These are phyloP conservation scores for Rhizoglyphus robini DNA, from an alignment of 1,140 invertebrate species.

Conservation along the genomic window DNA sequence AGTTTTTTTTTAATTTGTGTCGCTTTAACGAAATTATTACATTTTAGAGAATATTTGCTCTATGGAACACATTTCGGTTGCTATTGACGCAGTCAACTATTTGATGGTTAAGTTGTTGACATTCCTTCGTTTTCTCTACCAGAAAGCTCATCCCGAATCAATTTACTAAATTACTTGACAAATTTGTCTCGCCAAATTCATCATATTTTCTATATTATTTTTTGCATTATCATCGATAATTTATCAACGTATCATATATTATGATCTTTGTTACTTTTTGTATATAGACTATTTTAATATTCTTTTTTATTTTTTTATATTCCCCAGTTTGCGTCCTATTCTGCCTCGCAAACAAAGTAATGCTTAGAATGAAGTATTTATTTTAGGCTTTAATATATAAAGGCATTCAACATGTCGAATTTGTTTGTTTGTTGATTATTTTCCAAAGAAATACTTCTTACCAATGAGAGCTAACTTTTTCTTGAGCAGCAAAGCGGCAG, in stretches of 20 bases:
- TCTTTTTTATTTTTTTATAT: too few relatives aligned
- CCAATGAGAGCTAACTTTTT: not conserved
- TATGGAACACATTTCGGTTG: not conserved
- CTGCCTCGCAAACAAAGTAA: too few relatives aligned
- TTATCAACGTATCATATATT: not conserved
- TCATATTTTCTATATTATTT: not conserved
- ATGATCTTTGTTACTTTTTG: too few relatives aligned
- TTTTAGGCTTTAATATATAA: not conserved
- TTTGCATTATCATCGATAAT: not conserved
- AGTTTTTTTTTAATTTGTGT: not conserved
- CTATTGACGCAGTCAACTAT: constrained; percentile 2
- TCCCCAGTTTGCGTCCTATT: too few relatives aligned
- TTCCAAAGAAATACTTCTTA: constrained; percentile 4
- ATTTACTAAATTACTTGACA: not conserved
- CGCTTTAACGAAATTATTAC: not conserved
- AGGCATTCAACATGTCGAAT: not conserved
- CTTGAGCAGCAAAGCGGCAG: not conserved
- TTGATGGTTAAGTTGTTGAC: not conserved
- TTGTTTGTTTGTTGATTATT: not conserved
- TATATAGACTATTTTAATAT: too few relatives aligned
- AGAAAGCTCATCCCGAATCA: not conserved
- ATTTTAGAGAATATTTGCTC: not conserved
- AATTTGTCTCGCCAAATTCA: not conserved
- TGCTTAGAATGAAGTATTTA: not conserved
- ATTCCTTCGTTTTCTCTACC: not conserved